Base-by-base conservation (phyloP, 1,140 invertebrate species). In the Sinella curviseta region DNA sequence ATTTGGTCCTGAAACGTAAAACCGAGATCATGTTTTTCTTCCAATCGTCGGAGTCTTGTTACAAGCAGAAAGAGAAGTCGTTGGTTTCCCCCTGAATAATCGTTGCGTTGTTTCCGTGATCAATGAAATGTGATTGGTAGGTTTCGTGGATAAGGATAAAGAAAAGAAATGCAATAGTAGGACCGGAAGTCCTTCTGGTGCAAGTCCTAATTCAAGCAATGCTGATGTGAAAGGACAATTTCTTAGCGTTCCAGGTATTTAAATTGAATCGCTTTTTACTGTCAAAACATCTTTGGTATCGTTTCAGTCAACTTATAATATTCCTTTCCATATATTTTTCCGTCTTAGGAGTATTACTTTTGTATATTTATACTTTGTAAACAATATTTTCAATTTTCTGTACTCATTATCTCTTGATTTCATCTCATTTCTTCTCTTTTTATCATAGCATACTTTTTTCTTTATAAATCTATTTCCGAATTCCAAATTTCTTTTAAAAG, bases 171-270 rank as follows among this genome's bases (percentile, higher is more conserved):
- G 65, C 74, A 73, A 24, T 80, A 57, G 33, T 78, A 65, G 26
- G 65, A 77, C 67, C 24, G 70, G 65, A 33, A 82, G 78, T 76
- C 48, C 75, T 31, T 70, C 65, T 30, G 65, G 65, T 33, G 28
- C 77, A 54, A 81, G 79, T 79, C 82, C 82, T 60, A 73, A 54
- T 70, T n/a, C 77, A 28, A 79, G 79, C 67, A 77, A 36, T 78
- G 20, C 48, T 39, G 81, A 80, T 75, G 70, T 77, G 85, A 91
- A 92, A 88, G 92, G 92, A 86, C 92, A 91, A 84, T 93, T 93
- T 88, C 90, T 93, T 85, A 90, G 92, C 81, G 91, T 94, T 86
- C 91, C 93, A 92, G 92, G 92, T 92, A 90, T 89, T 89, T 77
- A 70, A 70, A 30, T 70, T 70, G 65, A 31, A 33, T 70, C 65